These are phyloP conservation scores for Oceanites oceanicus DNA, from an alignment of 2,113 vertebrate genomes.

Conservation along the genomic window DNA sequence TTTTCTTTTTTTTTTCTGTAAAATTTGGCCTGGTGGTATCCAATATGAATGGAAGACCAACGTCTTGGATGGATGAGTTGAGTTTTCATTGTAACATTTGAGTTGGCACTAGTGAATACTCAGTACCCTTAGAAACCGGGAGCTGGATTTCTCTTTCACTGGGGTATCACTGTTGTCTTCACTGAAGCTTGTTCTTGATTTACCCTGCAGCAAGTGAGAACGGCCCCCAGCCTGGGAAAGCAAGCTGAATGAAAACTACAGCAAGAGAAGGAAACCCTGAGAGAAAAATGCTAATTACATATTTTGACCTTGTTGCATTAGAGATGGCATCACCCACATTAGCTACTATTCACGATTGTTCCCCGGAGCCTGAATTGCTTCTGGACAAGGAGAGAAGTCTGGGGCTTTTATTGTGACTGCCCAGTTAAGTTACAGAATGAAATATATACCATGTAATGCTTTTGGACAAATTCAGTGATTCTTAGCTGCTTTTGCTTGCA, in stretches of 20 bases:
- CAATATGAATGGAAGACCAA: not conserved
- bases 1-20: not conserved
- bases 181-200: not conserved
- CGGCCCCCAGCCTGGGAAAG: not conserved
- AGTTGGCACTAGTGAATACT: not conserved
- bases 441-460: slow-evolving; percentile 54
- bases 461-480: slow-evolving; percentile 42
- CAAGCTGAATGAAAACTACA: not conserved
- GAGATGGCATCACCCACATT: slow-evolving; percentile 34
- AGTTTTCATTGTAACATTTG: not conserved
- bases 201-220: not conserved
- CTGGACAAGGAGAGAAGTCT: slow-evolving; percentile 31
- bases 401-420: slow-evolving; percentile 25
- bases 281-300: slow-evolving; percentile 44
- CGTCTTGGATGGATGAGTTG: not conserved
- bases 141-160: not conserved
- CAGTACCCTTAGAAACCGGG: not conserved
- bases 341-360: not conserved
- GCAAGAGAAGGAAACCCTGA: not conserved
- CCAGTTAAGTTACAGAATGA: slow-evolving; percentile 55
- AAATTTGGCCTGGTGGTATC: not conserved
- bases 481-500: not conserved
- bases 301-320: slow-evolving; percentile 35
- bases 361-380: slow-evolving; percentile 3
- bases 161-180: not conserved